Evolutionary conservation across 2,113 vertebrate species (phyloP), one percentile per base, ranked within the genome.

Genomic region (Eulacestoma nigropectus): DNA sequence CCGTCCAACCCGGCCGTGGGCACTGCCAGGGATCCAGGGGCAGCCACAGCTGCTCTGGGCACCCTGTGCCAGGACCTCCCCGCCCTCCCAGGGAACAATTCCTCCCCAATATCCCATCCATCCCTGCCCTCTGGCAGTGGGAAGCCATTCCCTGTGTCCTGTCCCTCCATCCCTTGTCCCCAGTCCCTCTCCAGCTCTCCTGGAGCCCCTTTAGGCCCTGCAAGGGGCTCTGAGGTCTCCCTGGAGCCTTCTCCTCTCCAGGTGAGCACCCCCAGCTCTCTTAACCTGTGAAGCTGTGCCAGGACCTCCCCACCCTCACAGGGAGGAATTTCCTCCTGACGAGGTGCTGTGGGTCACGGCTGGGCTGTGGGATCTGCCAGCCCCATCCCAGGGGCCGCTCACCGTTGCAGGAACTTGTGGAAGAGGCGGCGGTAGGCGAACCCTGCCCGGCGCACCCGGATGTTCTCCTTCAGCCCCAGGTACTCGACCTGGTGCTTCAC

Each of bases 401-500:
- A 99, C 99, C 99, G 99, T 85, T 98, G 98, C 83, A 99, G 87
- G 87, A 99, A 99, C 95, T 99, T 99, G 68, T 97, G 97, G 97
- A 99, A 99, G 75, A 98, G 49, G 46, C 99, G 98, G 76, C 99
- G 98, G 85, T 99, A 99, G 14, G 99, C 99, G 3, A 99, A 99
- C 1, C 99, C 99, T 0, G 99, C 99, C 59, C 99, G 95, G 27
- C 99, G 98, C 22, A 99, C 99, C 0, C 99, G 97, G 37, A 99
- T 99, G 95, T 99, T 99, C 95, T 99, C 99, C 79, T 98, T 98
- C 83, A 99, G 96, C 35, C 99, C 99, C 32, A 99, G 98, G 84
- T 99, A 99, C 75, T 99, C 99, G 0, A 99, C 99, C 95, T 99
- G 99, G 95, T 99, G 99, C 84, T 98, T 99, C 21, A 90, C 99